A percentile compares a stretch with the other conserved stretches of the same genome.
Evolutionary conservation across 2,797 vertebrate species (phyloP).

Genomic region (Scleropages formosus): DNA sequence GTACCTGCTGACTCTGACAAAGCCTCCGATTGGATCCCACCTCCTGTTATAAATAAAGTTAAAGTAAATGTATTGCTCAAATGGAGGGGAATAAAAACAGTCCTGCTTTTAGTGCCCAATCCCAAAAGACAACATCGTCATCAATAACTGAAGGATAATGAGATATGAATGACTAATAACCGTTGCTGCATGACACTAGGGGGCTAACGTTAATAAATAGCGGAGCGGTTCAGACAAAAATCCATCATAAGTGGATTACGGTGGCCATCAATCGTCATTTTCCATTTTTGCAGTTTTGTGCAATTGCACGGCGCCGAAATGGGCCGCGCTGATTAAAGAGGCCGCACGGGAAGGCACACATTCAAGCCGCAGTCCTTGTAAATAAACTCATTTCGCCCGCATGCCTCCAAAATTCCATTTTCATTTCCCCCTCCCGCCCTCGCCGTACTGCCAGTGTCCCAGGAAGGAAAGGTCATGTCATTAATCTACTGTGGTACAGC

Average conservation of each 20-base stretch:
- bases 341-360: conserved; percentile 16
- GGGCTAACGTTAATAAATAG: conserved; percentile 67
- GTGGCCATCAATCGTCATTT: conserved; percentile 69
- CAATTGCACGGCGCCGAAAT: conserved; percentile 43
- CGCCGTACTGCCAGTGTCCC: conserved; percentile 27
- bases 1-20: conserved; percentile 47
- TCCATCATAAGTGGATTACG: conserved; percentile 71
- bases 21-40: conserved; percentile 50
- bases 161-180: conserved; percentile 70
- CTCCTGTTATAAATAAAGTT: neutral
- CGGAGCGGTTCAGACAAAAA: conserved; percentile 72
- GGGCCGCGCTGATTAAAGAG: conserved; percentile 36
- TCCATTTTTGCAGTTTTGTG: conserved; percentile 34
- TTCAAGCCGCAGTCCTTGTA: conserved; percentile 8
- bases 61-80: neutral
- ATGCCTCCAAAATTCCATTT: conserved; percentile 2
- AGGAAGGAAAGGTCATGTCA: conserved; percentile 45
- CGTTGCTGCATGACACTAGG: conserved; percentile 61
- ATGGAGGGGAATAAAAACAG: neutral
- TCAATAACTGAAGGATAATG: conserved; percentile 65
- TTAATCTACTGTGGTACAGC: conserved; percentile 38
- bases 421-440: conserved; percentile 3
- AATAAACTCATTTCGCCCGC: conserved; percentile 16
- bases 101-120: neutral
- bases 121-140: conserved; percentile 44